Evolutionary conservation across 2,113 vertebrate species (phyloP).

Genomic region (Poicephalus meyeri): DNA sequence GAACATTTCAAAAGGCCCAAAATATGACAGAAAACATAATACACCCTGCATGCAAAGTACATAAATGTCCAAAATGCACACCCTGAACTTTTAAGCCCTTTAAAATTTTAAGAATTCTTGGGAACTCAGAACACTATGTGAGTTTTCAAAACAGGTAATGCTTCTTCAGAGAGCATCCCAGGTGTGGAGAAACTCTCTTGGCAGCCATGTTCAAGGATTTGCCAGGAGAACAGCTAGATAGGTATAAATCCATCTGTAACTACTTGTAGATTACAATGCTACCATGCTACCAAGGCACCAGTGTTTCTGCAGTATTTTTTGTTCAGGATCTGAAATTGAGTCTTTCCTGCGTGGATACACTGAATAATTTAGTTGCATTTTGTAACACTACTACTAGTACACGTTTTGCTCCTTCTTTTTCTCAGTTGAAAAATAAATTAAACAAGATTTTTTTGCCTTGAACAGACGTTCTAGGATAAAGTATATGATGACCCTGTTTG

Average conservation of each 20-base stretch:
- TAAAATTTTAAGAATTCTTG: constrained; percentile 11
- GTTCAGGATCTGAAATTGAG: neutral
- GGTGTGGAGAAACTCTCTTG: neutral
- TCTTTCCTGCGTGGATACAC: neutral
- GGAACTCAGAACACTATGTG: neutral
- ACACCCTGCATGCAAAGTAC: neutral
- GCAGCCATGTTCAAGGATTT: neutral
- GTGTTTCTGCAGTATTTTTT: neutral
- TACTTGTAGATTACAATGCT: neutral
- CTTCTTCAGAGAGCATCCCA: neutral
- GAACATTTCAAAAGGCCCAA: constrained; percentile 7
- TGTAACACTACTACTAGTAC: neutral
- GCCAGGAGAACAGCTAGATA: neutral
- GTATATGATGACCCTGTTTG: neutral
- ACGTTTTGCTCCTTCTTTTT: neutral
- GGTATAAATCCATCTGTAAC: neutral
- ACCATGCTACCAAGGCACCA: neutral
- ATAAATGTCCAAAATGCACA: constrained; percentile 2
- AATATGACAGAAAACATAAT: constrained; percentile 29
- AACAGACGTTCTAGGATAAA: neutral
- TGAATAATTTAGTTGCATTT: constrained; percentile 14
- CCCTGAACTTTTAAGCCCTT: neutral
- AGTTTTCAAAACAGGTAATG: neutral
- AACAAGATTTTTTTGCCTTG: constrained; percentile 1
- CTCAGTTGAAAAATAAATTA: neutral